Evolutionary conservation across 2,888 invertebrate genomes (phyloP).

Genomic region (Limnephilus rhombicus): DNA sequence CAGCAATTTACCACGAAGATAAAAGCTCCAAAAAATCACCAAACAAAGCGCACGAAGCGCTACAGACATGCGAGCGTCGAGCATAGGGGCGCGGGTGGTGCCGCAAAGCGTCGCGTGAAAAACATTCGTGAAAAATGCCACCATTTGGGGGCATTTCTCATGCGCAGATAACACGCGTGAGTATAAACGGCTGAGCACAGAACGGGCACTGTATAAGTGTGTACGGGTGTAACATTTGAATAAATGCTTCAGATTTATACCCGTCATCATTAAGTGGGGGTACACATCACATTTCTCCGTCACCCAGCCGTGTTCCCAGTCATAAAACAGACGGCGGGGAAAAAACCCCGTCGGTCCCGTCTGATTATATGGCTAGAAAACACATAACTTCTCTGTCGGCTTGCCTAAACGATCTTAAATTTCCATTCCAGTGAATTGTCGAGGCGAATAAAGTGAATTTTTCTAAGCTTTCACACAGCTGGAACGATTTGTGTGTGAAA

Average conservation of each 20-base stretch:
- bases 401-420: constrained; percentile 37
- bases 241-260: constrained; percentile 45
- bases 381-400: constrained; percentile 7
- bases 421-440: constrained; percentile 36
- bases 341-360: constrained; percentile 21
- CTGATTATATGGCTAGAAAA: constrained; percentile 26
- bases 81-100: background rate
- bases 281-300: constrained; percentile 35
- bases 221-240: constrained; percentile 42
- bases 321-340: constrained; percentile 39
- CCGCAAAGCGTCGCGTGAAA: constrained; percentile 20
- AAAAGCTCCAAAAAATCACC: background rate
- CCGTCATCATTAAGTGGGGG: constrained; percentile 42
- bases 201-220: background rate
- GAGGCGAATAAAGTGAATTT: constrained; percentile 6
- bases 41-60: background rate
- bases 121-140: constrained; percentile 41
- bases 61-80: background rate
- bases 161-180: constrained; percentile 37
- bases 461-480: background rate
- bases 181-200: constrained; percentile 7
- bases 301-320: constrained; percentile 25
- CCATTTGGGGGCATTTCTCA: constrained; percentile 42
- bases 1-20: background rate
- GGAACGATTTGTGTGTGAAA: background rate